Conservation (phyloP, 1,140 invertebrate genomes). For the Dreissena rostriformis region DNA sequence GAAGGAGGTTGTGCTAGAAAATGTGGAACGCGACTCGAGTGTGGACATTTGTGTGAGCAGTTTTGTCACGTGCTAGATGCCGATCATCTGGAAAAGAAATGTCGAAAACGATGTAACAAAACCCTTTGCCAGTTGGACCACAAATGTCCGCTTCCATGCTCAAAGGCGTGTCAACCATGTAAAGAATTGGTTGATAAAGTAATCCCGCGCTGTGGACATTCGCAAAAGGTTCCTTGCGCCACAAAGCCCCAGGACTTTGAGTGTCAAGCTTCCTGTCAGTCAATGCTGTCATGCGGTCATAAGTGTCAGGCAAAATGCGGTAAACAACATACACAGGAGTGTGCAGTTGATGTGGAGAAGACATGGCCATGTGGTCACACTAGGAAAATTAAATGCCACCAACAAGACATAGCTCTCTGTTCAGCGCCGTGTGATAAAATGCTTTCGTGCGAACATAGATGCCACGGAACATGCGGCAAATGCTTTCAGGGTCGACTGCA, state of each 20-base stretch:
- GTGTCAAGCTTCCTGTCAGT: constrained; percentile 56
- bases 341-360: constrained; percentile 54
- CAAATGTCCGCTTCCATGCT: constrained; percentile 67
- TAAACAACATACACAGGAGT: constrained; percentile 83
- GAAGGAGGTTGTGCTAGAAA: constrained; percentile 80
- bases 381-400: constrained; percentile 67
- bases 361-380: constrained; percentile 78
- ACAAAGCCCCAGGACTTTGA: constrained; percentile 44
- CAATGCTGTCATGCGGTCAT: constrained; percentile 83
- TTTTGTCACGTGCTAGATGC: constrained; percentile 75
- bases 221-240: constrained; percentile 59
- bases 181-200: constrained; percentile 52
- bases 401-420: constrained; percentile 64
- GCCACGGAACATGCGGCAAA: constrained; percentile 69
- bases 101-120: constrained; percentile 75
- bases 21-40: constrained; percentile 76
- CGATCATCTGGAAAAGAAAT: constrained; percentile 70
- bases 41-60: constrained; percentile 78
- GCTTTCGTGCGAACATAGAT: constrained; percentile 70
- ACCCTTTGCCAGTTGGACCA: constrained; percentile 63
- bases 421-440: constrained; percentile 40
- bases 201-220: constrained; percentile 61
- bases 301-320: constrained; percentile 85
- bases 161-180: constrained; percentile 70
- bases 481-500: constrained; percentile 86